Evolutionary conservation across 1,140 invertebrate genomes (phyloP), one percentile per base, ranked within the genome.

Genomic region (Prorops nasuta): DNA sequence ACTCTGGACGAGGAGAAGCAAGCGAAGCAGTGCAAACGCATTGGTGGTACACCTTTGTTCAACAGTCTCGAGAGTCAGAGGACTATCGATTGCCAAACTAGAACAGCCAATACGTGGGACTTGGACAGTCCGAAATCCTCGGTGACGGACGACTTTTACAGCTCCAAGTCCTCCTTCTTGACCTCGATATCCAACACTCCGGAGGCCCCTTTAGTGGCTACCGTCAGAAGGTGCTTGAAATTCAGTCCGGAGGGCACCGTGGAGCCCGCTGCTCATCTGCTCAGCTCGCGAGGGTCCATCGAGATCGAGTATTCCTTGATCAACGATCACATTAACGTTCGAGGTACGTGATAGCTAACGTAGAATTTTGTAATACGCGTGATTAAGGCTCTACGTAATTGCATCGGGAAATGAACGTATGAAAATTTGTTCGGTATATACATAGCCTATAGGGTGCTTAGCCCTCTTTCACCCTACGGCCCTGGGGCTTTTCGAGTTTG

Each of bases 171-270:
- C 9, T 76, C 73, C 9, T 71, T 74, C 41, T 34, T 64, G n/a
- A 68, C 65, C 38, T 72, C 71, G 3, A 50, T 65, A 2, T 63
- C 52, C 6, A 63, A 67, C 21, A 78, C 74, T 1, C 74, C 74
- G 1, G 76, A 78, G 20, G 65, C 73, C 0, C 76, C 76, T 1
- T 45, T 78, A 14, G 66, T 77, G 1, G 74, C 74, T 0, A 78
- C 76, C 14, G 76, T 78, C 16, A 60, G 76, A 32, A 65, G 76
- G 17, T 78, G 76, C 35, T 53, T 78, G n/a, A 76, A 76, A 38
- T 78, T 74, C 24, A 78, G 76, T 49, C 76, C 76, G 2, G 76
- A 78, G 39, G 64, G 39, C 16, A n/a, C n/a, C n/a, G n/a, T n/a
- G n/a, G 71, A 74, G 31, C 59, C 51, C 7, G 49, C 63, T 8